Conservation (phyloP, 2,888 invertebrate genomes). For the Habrosyne pyritoides region DNA sequence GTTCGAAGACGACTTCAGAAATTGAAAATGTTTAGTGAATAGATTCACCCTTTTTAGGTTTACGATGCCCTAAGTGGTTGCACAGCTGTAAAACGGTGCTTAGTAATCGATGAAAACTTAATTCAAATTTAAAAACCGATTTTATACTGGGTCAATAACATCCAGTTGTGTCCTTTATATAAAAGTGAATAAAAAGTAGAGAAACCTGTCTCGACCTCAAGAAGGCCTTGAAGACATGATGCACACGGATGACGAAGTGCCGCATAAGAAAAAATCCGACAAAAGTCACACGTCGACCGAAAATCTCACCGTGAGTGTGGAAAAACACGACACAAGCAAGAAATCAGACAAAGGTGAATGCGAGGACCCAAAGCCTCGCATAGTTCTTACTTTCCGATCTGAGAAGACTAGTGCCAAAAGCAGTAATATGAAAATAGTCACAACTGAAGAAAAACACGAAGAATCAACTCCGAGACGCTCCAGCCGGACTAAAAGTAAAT, state of each 20-base stretch:
- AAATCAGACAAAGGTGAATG: conserved; percentile 57
- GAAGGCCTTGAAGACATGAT: conserved; percentile 64
- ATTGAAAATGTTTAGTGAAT: too few relatives aligned
- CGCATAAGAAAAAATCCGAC: conserved; percentile 63
- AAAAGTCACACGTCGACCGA: conserved; percentile 48
- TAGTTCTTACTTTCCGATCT: conserved; percentile 85
- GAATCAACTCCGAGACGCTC: conserved; percentile 66
- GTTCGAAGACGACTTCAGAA: too few relatives aligned
- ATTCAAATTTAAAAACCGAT: neutral
- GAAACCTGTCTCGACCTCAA: conserved; percentile 34
- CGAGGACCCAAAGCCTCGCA: conserved; percentile 82
- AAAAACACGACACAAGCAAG: conserved; percentile 52
- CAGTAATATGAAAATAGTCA: conserved; percentile 79
- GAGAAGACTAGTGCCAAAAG: conserved; percentile 82
- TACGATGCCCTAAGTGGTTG: too few relatives aligned
- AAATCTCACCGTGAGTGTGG: conserved; percentile 48
- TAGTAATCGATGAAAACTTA: too few relatives aligned
- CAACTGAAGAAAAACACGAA: conserved; percentile 72
- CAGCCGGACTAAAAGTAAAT: conserved; percentile 59
- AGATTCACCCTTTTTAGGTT: too few relatives aligned
- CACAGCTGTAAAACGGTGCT: neutral
- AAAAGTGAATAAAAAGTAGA: conserved; percentile 11
- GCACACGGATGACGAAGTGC: conserved; percentile 61
- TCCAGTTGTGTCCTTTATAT: neutral
- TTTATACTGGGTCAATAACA: neutral